phyloP scores from a whole-genome alignment of 1,140 invertebrate genomes.

The Megathymus violae region DNA sequence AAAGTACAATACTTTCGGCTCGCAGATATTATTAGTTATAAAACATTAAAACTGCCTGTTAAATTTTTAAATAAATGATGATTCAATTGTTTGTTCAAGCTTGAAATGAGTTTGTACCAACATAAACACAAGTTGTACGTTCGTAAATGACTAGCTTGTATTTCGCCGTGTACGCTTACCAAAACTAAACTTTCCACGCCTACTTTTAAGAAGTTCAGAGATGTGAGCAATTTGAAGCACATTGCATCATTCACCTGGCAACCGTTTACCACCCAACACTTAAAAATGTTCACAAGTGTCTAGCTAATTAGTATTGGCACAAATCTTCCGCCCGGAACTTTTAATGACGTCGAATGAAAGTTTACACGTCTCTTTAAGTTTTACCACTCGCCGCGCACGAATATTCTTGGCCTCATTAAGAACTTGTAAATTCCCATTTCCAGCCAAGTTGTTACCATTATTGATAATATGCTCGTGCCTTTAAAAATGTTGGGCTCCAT shows the following conservation, averaged over 20 bases:
- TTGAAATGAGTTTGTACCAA: too few relatives aligned
- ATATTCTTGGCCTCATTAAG: constrained; percentile 75
- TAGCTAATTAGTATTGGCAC: constrained; percentile 75
- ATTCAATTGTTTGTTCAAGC: too few relatives aligned
- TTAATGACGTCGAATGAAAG: constrained; percentile 77
- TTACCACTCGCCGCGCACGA: constrained; percentile 56
- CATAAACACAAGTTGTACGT: too few relatives aligned
- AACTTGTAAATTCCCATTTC: constrained; percentile 61
- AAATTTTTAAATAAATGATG: too few relatives aligned
- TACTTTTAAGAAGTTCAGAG: constrained; percentile 3
- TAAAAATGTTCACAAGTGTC: constrained; percentile 58
- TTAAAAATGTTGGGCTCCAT: constrained; percentile 31
- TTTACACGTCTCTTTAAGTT: constrained; percentile 73
- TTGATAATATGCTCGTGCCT: constrained; percentile 56
- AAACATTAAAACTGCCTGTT: too few relatives aligned
- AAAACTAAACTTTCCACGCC: constrained; percentile 4
- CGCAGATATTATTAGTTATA: too few relatives aligned
- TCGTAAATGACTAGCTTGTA: too few relatives aligned
- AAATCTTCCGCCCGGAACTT: constrained; percentile 74
- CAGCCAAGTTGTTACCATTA: constrained; percentile 58
- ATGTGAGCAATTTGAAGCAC: constrained; percentile 17
- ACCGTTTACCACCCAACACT: constrained; percentile 34
- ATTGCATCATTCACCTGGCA: constrained; percentile 31
- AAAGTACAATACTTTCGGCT: too few relatives aligned
- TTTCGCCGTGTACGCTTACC: neutral